Evolutionary conservation across 2,113 vertebrate genomes (phyloP), one percentile per base, ranked within the genome.

Genomic region (Melospiza georgiana): DNA sequence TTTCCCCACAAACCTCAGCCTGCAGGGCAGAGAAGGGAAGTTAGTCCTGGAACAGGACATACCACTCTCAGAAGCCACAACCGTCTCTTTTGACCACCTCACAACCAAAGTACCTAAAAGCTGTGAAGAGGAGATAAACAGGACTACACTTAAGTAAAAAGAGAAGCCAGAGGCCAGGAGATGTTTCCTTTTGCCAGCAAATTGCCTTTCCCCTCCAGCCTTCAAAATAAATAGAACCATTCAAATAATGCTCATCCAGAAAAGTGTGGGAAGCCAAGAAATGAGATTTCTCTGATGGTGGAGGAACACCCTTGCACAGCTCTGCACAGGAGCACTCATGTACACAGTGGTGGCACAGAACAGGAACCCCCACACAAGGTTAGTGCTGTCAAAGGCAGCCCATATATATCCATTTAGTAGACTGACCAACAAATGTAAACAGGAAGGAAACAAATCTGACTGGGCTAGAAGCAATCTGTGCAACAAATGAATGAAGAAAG

Each of bases 121-220:
- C 49, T 87, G 20, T 46, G 74, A 84, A 94, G 24, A 84, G 72
- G 15, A 73, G 31, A 84, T 28, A 93, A 91, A 90, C 10, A 90
- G 46, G 49, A 76, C 41, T 54, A 71, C 39, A 68, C n/a, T 39
- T 58, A 78, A 82, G 22, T 18, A 63, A 58, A 20, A 81, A 75
- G 48, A 71, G 28, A 90, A 86, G 46, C 27, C 68, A 87, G 59
- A 81, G 73, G 63, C 39, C 61, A 84, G 55, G 46, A 86, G 55
- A 90, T 19, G 24, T 37, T 89, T 87, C 84, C 58, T 84, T 94
- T 71, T 67, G 27, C 33, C 55, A 63, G 51, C 15, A 91, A 73
- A 75, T 19, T 61, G 39, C 54, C n/a, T 84, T 89, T 90, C 25
- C 44, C 74, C 71, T 94, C 58, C 55, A 73, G 54, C 17, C 66